A percentile compares a stretch with the other conserved stretches of the same genome.
phyloP scores from a whole-genome alignment of 1,140 invertebrate genomes.

The Lucilia sericata region DNA sequence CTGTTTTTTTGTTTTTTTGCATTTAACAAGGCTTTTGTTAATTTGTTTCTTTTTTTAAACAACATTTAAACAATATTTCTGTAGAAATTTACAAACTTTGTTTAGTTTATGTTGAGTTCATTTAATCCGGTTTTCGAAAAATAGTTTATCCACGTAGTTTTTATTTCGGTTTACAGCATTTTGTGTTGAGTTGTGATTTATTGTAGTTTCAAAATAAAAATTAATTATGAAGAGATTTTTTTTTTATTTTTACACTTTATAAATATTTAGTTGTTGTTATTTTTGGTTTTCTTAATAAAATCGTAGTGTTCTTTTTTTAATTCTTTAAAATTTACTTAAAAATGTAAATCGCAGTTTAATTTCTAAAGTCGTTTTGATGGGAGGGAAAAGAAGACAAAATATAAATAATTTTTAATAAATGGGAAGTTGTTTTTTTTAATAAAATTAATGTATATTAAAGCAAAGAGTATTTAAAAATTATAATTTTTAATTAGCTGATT shows the following conservation, averaged over 20 bases:
- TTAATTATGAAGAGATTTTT: neutral
- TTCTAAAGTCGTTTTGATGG: conserved; percentile 60
- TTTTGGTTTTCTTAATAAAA: neutral
- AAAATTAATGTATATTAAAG: neutral
- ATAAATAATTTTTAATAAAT: conserved; percentile 3
- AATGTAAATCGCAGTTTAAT: conserved; percentile 67
- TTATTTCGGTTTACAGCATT: conserved; percentile 13
- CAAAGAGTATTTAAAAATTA: neutral
- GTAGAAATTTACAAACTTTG: conserved; percentile 5
- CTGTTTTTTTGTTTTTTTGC: neutral
- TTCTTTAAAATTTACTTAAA: conserved; percentile 60
- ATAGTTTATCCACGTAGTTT: conserved; percentile 7
- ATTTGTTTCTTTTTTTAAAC: neutral
- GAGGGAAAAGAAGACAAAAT: conserved; percentile 50
- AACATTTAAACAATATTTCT: conserved; percentile 19
- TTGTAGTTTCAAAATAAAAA: neutral
- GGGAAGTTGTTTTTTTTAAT: neutral
- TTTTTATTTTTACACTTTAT: neutral
- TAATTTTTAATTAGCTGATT: too few relatives aligned
- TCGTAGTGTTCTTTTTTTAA: conserved; percentile 42
- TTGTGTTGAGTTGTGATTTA: neutral
- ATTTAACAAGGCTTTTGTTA: neutral
- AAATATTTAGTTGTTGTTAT: neutral
- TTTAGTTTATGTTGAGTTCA: neutral
- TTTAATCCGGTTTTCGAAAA: conserved; percentile 12